Percentiles rank a stretch among this genome's conserved stretches.
These are phyloP conservation scores for Naso thynnoides DNA, from an alignment of 2,797 vertebrate species.

Conservation along the genomic window DNA sequence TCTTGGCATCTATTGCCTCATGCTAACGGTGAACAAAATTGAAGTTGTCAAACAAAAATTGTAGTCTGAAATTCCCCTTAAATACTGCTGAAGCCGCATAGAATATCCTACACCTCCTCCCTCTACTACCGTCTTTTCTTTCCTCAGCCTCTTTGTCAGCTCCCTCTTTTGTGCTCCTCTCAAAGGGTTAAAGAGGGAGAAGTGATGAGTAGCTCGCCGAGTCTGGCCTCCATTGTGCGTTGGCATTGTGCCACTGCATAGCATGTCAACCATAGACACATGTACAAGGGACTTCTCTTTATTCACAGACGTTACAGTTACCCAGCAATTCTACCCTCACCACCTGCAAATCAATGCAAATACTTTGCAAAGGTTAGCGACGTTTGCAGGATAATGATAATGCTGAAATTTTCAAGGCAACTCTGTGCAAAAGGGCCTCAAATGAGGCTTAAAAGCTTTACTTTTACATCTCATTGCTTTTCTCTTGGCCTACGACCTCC, in stretches of 20 bases:
- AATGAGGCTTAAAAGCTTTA: slow-evolving; percentile 12
- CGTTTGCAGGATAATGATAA: slow-evolving; percentile 26
- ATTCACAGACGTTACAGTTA: slow-evolving; percentile 59
- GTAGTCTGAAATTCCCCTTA: slow-evolving; percentile 33
- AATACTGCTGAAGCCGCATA: slow-evolving; percentile 20
- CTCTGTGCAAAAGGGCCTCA: slow-evolving; percentile 3
- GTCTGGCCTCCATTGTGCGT: slow-evolving; percentile 73
- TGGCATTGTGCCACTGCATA: slow-evolving; percentile 74
- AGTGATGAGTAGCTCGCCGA: slow-evolving; percentile 73
- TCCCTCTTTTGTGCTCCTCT: slow-evolving; percentile 71
- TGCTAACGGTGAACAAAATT: slow-evolving; percentile 19
- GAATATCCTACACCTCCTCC: slow-evolving; percentile 49
- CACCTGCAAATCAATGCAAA: slow-evolving; percentile 61
- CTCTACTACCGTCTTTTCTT: slow-evolving; percentile 45
- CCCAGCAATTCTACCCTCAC: slow-evolving; percentile 38
- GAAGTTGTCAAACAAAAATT: slow-evolving; percentile 51
- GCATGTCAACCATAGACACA: slow-evolving; percentile 68
- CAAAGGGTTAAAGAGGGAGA: slow-evolving; percentile 80
- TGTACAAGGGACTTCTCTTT: slow-evolving; percentile 70
- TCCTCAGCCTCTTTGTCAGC: slow-evolving; percentile 67
- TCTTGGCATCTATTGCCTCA: slow-evolving; percentile 15
- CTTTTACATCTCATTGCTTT: slow-evolving; percentile 10
- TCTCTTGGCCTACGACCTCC: neutral
- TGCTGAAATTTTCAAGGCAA: slow-evolving; percentile 5
- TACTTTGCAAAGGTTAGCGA: slow-evolving; percentile 17